Conservation (phyloP, 2,113 vertebrate genomes). For the Athene noctua region DNA sequence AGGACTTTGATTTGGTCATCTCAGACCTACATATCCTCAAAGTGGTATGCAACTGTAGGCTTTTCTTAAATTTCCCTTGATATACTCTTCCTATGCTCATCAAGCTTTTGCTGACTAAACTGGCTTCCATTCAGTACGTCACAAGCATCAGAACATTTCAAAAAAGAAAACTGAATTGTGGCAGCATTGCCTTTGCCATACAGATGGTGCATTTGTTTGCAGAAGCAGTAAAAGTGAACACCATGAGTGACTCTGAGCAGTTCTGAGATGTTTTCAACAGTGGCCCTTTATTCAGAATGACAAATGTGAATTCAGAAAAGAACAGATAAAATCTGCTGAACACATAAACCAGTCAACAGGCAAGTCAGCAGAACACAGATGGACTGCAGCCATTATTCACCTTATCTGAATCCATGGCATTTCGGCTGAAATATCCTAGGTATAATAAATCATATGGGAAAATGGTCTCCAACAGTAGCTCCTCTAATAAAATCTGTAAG, state of each 20-base stretch:
- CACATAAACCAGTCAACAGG: slow-evolving; percentile 34
- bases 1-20: neutral
- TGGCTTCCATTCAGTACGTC: neutral
- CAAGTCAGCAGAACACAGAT: slow-evolving; percentile 1
- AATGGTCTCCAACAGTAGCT: neutral
- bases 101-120: slow-evolving; percentile 31
- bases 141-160: slow-evolving; percentile 4
- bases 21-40: neutral
- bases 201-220: slow-evolving; percentile 44
- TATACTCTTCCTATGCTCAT: neutral
- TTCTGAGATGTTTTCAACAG: slow-evolving; percentile 35
- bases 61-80: neutral
- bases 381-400: slow-evolving; percentile 15
- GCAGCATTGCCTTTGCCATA: slow-evolving; percentile 3
- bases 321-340: slow-evolving; percentile 50
- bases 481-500: neutral
- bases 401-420: neutral
- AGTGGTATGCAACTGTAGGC: neutral
- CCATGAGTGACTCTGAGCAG: neutral
- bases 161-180: slow-evolving; percentile 27
- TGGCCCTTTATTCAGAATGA: slow-evolving; percentile 37
- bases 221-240: slow-evolving; percentile 19
- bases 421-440: slow-evolving; percentile 11
- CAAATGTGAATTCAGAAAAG: slow-evolving; percentile 42
- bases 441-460: neutral